Conservation (phyloP, 2,797 vertebrate genomes). For the Brotogeris chrysoptera region DNA sequence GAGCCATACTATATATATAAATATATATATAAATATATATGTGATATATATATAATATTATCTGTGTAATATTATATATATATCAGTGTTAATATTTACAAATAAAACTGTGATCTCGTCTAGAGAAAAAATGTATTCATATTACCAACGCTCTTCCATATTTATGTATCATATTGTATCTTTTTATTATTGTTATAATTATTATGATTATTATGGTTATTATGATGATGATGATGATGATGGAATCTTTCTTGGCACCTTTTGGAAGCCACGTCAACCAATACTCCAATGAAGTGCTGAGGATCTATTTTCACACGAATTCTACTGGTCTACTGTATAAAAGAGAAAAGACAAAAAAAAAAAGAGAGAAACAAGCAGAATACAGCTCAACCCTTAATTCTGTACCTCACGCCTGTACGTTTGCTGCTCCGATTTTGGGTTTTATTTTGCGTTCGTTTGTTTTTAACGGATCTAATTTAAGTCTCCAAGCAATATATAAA, state of each 20-base stretch:
- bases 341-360: conserved; percentile 45
- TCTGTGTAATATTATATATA: conserved; percentile 75
- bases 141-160: conserved; percentile 82
- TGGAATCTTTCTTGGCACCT: conserved; percentile 78
- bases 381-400: conserved; percentile 86
- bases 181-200: conserved; percentile 81
- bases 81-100: conserved; percentile 82
- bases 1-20: conserved; percentile 71
- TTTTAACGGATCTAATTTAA: conserved; percentile 92
- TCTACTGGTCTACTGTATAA: conserved; percentile 85
- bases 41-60: conserved; percentile 79
- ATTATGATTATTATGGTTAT: conserved; percentile 77
- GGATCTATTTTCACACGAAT: conserved; percentile 78
- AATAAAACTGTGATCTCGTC: conserved; percentile 85
- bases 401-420: conserved; percentile 98
- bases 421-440: conserved; percentile 90
- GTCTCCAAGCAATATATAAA: conserved; percentile 93
- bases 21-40: conserved; percentile 77
- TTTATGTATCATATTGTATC: conserved; percentile 81
- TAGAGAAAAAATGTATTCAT: conserved; percentile 82
- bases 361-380: conserved; percentile 69
- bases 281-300: conserved; percentile 80
- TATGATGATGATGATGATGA: conserved; percentile 73
- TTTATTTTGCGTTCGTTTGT: conserved; percentile 90
- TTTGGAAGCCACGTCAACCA: conserved; percentile 77